Evolutionary conservation across 2,797 vertebrate species (phyloP).

Genomic region (Trichosurus vulpecula): DNA sequence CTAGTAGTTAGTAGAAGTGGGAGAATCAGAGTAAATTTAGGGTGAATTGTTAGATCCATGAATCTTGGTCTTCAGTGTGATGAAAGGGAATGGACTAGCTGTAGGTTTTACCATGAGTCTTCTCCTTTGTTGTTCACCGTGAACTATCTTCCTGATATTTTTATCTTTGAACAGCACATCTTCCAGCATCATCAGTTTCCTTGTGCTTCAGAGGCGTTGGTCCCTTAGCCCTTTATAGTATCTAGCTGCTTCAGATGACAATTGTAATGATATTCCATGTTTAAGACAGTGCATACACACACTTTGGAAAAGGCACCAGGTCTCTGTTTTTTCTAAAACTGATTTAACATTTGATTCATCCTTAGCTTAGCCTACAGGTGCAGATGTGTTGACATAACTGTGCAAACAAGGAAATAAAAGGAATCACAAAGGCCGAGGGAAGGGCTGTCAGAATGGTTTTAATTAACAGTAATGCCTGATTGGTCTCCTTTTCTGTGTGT

Average conservation of each 20-base stretch:
- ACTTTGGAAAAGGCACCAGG: constrained; percentile 21
- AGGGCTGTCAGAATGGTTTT: constrained; percentile 69
- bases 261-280: background rate
- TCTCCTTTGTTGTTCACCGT: background rate
- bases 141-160: background rate
- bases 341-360: constrained; percentile 66
- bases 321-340: constrained; percentile 38
- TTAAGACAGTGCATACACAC: background rate
- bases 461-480: constrained; percentile 65
- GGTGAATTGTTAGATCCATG: background rate
- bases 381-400: constrained; percentile 78
- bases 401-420: constrained; percentile 63
- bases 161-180: background rate
- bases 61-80: background rate
- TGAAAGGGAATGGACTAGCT: background rate
- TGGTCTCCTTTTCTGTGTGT: constrained; percentile 61
- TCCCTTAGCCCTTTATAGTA: background rate
- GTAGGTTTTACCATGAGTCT: background rate
- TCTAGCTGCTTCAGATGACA: constrained; percentile 23
- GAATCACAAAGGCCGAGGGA: constrained; percentile 64
- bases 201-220: background rate
- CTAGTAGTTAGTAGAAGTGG: constrained; percentile 9
- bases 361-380: constrained; percentile 70
- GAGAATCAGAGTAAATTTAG: constrained; percentile 13
- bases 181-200: background rate